Base-by-base conservation (phyloP, 1,140 invertebrate species). In the Anastrepha obliqua region DNA sequence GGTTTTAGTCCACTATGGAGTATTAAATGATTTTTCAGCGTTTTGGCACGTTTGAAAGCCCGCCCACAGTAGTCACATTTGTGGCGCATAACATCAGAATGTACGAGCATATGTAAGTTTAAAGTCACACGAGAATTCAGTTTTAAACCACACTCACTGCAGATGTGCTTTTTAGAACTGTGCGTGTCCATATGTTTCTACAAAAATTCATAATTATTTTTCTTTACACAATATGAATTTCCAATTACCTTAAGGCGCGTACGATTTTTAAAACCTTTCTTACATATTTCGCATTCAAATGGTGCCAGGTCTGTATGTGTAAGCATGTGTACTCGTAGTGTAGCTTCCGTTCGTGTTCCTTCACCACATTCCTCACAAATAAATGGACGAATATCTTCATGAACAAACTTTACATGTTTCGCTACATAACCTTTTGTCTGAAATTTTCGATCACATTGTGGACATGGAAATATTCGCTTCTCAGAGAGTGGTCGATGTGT, bases 231-330 rank as follows among this genome's bases (percentile, higher is more conserved):
- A 9, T 29, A 29, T 29, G 29, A 42, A 4, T 62, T 15, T 20
- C 47, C 29, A 70, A 3, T 20, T 3, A 70, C 87, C 86, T 91
- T 90, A n/a, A 92, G 81, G 2, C 91, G 89, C 11, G 87, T 90
- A 4, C 88, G 74, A 65, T 89, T 91, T 42, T 93, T 93, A 20
- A 93, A 94, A 87, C 92, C 93, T 89, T 94, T 94, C 85, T 91
- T 91, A 89, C 94, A 94, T 62, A 93, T 90, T 55, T 92, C 91
- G 87, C 94, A 94, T 64, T 93, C 91, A 74, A 92, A 94, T 0
- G 94, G 94, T 0, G 93, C 90, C 3, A 92, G 91, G 59, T 94
- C 94, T 17, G 93, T 94, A 87, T 94, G 94, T 65, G 92, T 93
- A 1, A 94, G 90, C 55, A 94, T 91, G 29, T 29, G 29, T 29